Base-by-base conservation (phyloP, 2,888 invertebrate species). In the Acheta domesticus region DNA sequence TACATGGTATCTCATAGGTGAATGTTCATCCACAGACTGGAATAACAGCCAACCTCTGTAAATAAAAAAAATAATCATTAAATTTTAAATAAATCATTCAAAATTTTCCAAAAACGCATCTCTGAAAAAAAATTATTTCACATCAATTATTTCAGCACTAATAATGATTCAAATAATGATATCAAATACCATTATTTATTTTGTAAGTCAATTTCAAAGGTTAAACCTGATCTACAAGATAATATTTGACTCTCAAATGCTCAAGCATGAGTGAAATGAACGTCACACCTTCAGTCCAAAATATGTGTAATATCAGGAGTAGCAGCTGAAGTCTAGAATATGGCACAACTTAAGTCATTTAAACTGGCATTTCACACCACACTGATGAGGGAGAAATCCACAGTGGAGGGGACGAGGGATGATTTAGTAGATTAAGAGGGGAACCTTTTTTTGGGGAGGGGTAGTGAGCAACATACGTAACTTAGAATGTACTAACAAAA, bases 31-130 rank as follows among this genome's bases (percentile, higher is more conserved):
- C 83, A 98, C 88, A 77, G 97, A 97, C 87, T 97, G 96, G 86
- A 97, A 98, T 79, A 99, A 87, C 81, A 98, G 91, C 92, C 96
- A 96, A 82, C 98, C 88, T 78, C 96, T 96, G 85, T 78, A 90
- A 89, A 83, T 81, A 50, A 50, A 62, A 50, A 62, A 75, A 81
- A 77, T 78, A n/a, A 73, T 79, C 78, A 78, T 23, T 20, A 19
- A 76, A 19, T 76, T 19, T n/a, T 73, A n/a, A 19, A 73, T 11
- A 73, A 73, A 36, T 36, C 36, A 36, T 36, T 36, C 8, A 36
- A n/a, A 36, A 36, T 36, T 5, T 36, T 36, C 36, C 36, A 36
- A 5, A 78, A 50, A 78, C 14, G 16, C n/a, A n/a, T n/a, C 14
- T 21, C 4, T 1, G 11, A 1, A 20, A 21, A 50, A 74, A 50